Evolutionary conservation across 2,113 vertebrate species (phyloP).

Genomic region (Urocolius indicus): DNA sequence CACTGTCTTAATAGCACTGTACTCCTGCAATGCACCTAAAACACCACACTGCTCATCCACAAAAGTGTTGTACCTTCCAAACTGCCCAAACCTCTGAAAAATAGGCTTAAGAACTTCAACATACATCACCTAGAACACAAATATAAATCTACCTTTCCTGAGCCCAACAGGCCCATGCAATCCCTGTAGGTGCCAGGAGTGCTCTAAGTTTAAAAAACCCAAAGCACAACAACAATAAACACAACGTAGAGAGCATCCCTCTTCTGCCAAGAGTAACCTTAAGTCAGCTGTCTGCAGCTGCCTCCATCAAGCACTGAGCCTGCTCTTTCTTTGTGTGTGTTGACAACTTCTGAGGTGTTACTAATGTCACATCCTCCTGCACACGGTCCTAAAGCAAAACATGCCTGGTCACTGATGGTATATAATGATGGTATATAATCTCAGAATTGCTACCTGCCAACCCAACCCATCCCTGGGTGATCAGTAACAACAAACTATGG

Average conservation of each 20-base stretch:
- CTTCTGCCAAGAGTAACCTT: not conserved
- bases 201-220: not conserved
- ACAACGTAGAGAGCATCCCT: not conserved
- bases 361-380: rapidly evolving
- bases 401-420: rapidly evolving
- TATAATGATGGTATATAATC: too few relatives aligned
- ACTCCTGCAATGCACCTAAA: not conserved
- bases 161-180: not conserved
- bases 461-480: not conserved
- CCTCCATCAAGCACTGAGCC: not conserved
- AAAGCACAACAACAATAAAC: too few relatives aligned
- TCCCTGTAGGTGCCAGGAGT: not conserved
- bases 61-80: not conserved
- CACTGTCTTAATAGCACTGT: not conserved
- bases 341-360: too few relatives aligned
- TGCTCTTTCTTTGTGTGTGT: too few relatives aligned
- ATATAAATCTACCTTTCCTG: not conserved
- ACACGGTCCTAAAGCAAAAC: not conserved
- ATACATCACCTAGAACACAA: not conserved
- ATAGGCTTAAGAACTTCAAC: not conserved
- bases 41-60: not conserved
- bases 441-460: not conserved
- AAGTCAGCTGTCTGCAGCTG: not conserved
- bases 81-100: not conserved
- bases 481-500: not conserved